Evolutionary conservation across 1,140 invertebrate species (phyloP).

Genomic region (Mesaphorura yosii): DNA sequence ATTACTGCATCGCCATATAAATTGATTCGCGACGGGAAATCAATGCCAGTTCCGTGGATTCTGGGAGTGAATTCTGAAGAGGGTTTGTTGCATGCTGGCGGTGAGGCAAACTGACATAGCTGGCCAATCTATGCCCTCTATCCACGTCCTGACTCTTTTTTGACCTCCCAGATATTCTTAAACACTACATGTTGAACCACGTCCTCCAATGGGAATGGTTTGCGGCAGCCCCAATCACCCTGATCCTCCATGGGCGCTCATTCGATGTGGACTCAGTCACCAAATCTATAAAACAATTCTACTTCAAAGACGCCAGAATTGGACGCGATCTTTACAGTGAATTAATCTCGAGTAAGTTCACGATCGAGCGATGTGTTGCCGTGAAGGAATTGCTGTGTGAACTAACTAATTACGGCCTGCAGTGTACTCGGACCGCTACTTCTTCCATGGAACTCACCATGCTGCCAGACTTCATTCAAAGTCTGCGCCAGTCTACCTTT

Average conservation of each 20-base stretch:
- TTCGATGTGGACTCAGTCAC: constrained; percentile 7
- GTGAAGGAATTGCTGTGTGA: not conserved
- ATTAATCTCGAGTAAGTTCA: constrained; percentile 9
- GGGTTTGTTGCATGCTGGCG: constrained; percentile 16
- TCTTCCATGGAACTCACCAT: constrained; percentile 12
- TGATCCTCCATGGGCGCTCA: constrained; percentile 13
- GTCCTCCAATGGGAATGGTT: constrained; percentile 24
- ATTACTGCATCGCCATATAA: constrained; percentile 6
- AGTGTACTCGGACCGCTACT: constrained; percentile 4
- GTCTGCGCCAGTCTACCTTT: constrained; percentile 15
- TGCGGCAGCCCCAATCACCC: constrained; percentile 15
- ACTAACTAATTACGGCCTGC: no score
- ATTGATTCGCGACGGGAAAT: constrained; percentile 5
- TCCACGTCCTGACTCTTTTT: not conserved
- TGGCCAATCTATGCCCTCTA: no score
- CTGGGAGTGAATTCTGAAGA: constrained; percentile 19
- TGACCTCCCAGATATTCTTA: constrained; percentile 14
- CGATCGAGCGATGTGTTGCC: constrained; percentile 10
- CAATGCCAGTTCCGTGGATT: constrained; percentile 18
- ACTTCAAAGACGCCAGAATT: constrained; percentile 5
- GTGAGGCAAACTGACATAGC: constrained; percentile 6
- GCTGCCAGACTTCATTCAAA: constrained; percentile 8
- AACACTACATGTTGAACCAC: constrained; percentile 13
- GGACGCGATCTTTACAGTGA: not conserved
- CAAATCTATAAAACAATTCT: constrained; percentile 11